Base-by-base conservation (phyloP, 2,888 invertebrate genomes). In the Plemyria rubiginata region DNA sequence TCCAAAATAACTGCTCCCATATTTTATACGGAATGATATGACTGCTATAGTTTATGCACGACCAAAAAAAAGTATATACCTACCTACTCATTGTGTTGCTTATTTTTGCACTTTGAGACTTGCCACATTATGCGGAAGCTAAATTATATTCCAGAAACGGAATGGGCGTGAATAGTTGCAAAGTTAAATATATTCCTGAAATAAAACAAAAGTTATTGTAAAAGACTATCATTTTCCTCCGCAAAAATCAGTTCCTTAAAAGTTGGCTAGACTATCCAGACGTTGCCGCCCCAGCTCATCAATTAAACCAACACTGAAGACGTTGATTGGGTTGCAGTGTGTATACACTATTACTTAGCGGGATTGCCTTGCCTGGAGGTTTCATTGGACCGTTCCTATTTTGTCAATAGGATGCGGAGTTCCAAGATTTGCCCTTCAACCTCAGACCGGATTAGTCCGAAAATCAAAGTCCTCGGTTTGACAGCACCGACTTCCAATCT, bases 391-490 rank as follows among this genome's bases (percentile, higher is more conserved):
- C 4, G 28, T 48, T 16, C 5, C 36, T 38, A 8, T 32, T 16
- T 38, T 51, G 38, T 38, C 51, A 51, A 38, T 51, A 51, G 16
- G 50, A 36, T 36, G 36, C 43, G 12, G 13, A 41, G n/a, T 15
- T 15, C 12, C 9, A 38, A 15, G 8, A 43, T 43, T 43, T 7
- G 2, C 43, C 43, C 15, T 7, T 13, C 43, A 43, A 43, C 8
- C 7, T 15, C 8, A 15, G 43, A 43, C 6, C 15, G 15, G 8
- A 15, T 6, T 43, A 15, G 6, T 43, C 15, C 43, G 15, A 43
- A 15, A 13, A 8, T 12, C 15, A 15, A 43, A 15, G 8, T 3
- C 22, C 22, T 22, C 22, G 22, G 22, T 3, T 22, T 22, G 3
- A 22, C 22, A 22, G 3, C 3, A 22, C n/a, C n/a, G 22, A 2